These are phyloP conservation scores for Xenus cinereus DNA, from an alignment of 2,113 vertebrate genomes.

Conservation along the genomic window DNA sequence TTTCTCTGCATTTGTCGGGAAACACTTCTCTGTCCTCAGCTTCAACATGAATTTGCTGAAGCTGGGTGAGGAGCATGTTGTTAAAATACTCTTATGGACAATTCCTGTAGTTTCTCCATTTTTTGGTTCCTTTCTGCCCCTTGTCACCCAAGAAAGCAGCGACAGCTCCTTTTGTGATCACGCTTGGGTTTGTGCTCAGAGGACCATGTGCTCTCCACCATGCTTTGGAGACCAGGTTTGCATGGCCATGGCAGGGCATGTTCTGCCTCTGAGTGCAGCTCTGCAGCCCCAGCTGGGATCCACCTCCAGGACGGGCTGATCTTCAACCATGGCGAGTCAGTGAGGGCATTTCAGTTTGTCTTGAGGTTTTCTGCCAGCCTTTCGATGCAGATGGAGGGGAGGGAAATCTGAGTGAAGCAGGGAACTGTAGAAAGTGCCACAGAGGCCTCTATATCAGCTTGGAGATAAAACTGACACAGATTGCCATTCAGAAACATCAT, in stretches of 20 bases:
- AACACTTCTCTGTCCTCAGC: accelerated
- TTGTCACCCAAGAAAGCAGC: neutral
- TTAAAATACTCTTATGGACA: neutral
- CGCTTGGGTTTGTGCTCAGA: neutral
- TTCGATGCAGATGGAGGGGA: neutral
- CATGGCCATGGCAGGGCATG: accelerated
- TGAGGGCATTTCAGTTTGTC: neutral
- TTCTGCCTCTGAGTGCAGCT: accelerated
- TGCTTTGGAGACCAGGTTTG: neutral
- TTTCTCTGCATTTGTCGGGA: neutral
- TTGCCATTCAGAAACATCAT: neutral
- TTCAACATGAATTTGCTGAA: neutral
- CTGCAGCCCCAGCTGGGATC: neutral
- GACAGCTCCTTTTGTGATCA: neutral
- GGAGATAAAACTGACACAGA: neutral
- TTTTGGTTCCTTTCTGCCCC: neutral
- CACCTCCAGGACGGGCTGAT: neutral
- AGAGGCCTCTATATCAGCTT: neutral
- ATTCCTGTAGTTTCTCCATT: neutral
- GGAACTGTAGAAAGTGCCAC: neutral
- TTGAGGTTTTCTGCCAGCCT: neutral
- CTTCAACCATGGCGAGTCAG: neutral
- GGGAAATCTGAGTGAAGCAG: neutral
- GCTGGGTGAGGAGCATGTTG: neutral
- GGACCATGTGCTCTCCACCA: accelerated